These are phyloP conservation scores for Naja naja DNA, from an alignment of 2,113 vertebrate species.

Conservation along the genomic window DNA sequence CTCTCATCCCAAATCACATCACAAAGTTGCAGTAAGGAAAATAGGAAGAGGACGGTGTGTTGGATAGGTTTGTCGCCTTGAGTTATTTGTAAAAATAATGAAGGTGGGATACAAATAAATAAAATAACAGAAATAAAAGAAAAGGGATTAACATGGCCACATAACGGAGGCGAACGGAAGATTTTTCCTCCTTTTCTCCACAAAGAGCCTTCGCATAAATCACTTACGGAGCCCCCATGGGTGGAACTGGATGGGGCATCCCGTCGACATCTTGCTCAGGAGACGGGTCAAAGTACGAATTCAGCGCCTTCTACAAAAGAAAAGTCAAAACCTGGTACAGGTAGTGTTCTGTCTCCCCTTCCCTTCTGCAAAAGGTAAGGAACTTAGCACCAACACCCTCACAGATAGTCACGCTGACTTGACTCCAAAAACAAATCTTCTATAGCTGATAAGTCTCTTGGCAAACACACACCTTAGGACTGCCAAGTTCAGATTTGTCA, in stretches of 20 bases:
- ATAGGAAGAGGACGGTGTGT: background rate
- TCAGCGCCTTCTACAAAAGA: constrained; percentile 70
- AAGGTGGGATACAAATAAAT: background rate
- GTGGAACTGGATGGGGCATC: background rate
- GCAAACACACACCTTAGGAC: no score
- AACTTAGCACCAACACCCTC: no score
- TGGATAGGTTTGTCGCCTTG: background rate
- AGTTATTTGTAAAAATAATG: background rate
- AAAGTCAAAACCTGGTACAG: background rate
- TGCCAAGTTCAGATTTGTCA: no score
- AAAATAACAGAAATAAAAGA: background rate
- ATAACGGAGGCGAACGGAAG: background rate
- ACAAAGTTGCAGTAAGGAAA: background rate
- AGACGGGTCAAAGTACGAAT: constrained; percentile 67
- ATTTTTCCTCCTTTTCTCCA: background rate
- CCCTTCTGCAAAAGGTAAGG: no score
- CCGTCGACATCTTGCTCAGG: background rate
- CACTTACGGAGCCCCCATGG: constrained; percentile 52
- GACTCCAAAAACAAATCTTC: no score
- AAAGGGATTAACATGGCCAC: background rate
- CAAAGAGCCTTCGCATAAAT: background rate
- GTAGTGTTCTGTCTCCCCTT: no score
- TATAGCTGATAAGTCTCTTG: no score
- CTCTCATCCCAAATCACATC: background rate
- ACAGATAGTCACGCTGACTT: no score